A percentile compares a stretch with the other conserved stretches of the same genome.
These are phyloP conservation scores for Coranthus polyacanthus DNA, from an alignment of 2,797 vertebrate species.

Conservation along the genomic window DNA sequence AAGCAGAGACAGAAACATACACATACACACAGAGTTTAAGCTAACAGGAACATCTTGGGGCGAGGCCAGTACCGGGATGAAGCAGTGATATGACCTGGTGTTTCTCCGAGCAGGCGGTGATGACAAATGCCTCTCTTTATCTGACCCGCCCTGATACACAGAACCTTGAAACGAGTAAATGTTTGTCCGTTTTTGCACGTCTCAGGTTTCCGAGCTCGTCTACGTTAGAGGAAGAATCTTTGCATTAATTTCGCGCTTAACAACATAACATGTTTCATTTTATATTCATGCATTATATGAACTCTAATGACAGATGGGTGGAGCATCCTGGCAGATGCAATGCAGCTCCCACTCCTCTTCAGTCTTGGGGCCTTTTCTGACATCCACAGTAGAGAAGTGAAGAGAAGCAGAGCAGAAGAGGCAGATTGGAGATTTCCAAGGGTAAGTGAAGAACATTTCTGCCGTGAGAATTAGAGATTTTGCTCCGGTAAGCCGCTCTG, in stretches of 20 bases:
- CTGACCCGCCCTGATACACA: conserved; percentile 3
- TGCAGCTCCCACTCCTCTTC: conserved; percentile 10
- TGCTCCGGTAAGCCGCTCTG: conserved; percentile 3
- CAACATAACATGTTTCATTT: background rate
- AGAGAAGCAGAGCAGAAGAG: conserved; percentile 55
- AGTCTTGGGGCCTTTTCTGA: conserved; percentile 43
- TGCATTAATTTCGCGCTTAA: background rate
- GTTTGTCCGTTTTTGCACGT: background rate
- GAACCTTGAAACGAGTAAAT: background rate
- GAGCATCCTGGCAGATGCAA: conserved; percentile 7
- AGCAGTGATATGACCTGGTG: conserved; percentile 15
- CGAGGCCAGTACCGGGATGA: conserved; percentile 25
- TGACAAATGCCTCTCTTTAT: conserved; percentile 37
- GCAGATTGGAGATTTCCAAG: conserved; percentile 48
- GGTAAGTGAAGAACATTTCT: conserved; percentile 9
- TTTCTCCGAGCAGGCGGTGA: conserved; percentile 29
- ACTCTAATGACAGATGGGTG: background rate
- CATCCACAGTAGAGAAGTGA: conserved; percentile 39
- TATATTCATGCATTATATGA: background rate
- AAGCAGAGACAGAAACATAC: conserved; percentile 3
- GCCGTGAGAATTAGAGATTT: too few species aligned
- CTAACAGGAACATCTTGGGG: conserved; percentile 8
- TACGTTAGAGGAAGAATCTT: background rate
- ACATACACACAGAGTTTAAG: background rate
- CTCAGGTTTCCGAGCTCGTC: background rate